Conservation (phyloP, 2,797 vertebrate genomes). For the Spheniscus humboldti region DNA sequence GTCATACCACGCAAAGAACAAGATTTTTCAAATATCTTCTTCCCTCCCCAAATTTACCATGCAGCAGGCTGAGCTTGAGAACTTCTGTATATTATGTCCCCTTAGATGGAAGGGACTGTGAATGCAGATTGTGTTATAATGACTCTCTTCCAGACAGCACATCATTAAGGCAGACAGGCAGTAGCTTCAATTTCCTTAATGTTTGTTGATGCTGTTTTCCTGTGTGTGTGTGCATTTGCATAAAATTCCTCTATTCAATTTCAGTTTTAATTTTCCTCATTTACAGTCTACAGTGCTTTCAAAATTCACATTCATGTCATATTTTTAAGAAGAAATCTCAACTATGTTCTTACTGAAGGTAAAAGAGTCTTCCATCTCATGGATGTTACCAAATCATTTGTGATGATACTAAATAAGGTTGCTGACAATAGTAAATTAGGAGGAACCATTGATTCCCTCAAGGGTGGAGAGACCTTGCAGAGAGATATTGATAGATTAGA, state of each 20-base stretch:
- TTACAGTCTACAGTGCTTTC: not conserved
- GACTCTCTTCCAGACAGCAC: not conserved
- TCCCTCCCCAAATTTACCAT: not conserved
- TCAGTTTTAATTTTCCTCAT: not conserved
- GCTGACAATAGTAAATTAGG: not conserved
- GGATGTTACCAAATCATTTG: not conserved
- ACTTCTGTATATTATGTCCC: not conserved
- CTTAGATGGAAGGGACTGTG: not conserved
- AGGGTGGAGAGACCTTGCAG: not conserved
- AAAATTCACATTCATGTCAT: not conserved
- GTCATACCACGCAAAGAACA: not conserved
- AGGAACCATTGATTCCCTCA: not conserved
- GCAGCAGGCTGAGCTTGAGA: not conserved
- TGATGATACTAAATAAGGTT: not conserved
- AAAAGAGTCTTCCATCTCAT: not conserved
- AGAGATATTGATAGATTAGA: not conserved
- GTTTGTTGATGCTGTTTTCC: slow-evolving; percentile 22
- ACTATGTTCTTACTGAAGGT: not conserved
- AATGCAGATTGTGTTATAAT: not conserved
- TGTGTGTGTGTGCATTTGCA: not conserved
- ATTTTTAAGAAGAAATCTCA: not conserved
- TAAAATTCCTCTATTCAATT: not conserved
- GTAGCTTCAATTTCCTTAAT: slow-evolving; percentile 13
- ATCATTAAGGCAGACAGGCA: not conserved
- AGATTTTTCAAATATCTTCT: not conserved